Conservation (phyloP, 2,113 vertebrate species). For the Nicator chloris region DNA sequence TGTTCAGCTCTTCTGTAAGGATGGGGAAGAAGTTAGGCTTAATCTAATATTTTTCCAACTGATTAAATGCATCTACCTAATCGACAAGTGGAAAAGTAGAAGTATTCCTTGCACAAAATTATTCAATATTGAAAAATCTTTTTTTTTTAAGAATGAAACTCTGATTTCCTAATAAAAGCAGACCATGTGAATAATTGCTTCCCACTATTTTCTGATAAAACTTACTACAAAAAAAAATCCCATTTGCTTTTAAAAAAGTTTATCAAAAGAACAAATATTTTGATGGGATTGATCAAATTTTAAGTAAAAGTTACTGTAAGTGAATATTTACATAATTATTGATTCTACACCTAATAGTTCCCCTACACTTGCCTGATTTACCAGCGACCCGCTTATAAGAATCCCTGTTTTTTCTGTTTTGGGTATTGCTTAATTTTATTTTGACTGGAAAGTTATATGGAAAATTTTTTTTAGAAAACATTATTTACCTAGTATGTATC, state of each 20-base stretch:
- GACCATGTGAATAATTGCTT: slow-evolving; percentile 6
- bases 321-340: neutral
- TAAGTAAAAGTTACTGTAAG: neutral
- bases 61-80: neutral
- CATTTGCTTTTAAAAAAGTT: neutral
- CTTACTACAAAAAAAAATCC: neutral
- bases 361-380: neutral
- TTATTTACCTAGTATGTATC: neutral
- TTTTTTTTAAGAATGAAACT: neutral
- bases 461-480: neutral
- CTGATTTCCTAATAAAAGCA: slow-evolving; percentile 29
- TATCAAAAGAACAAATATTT: neutral
- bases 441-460: neutral
- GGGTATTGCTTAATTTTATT: neutral
- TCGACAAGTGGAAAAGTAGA: neutral
- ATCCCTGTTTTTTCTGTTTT: neutral
- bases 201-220: neutral
- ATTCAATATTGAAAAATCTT: neutral
- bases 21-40: neutral
- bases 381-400: neutral
- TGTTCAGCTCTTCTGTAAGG: neutral
- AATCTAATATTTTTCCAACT: slow-evolving; percentile 13
- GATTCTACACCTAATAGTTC: neutral
- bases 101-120: neutral
- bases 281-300: neutral